Evolutionary conservation across 2,113 vertebrate genomes (phyloP), one percentile per base, ranked within the genome.

Genomic region (Genyomyrus donnyi): DNA sequence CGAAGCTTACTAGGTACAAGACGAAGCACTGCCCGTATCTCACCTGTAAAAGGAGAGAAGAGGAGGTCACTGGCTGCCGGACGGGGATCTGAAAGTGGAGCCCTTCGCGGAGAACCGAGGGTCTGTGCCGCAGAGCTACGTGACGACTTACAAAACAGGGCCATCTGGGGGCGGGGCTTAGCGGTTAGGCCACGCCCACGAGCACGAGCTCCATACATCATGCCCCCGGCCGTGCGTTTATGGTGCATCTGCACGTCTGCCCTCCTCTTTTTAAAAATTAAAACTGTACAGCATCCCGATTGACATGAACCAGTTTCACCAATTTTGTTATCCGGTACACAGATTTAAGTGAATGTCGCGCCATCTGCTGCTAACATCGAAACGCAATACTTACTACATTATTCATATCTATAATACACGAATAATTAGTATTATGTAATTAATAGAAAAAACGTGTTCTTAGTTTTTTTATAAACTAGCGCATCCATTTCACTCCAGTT

Each of bases 121-220:
- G 90, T 92, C 92, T 91, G 80, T 95, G 93, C 95, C 93, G 96
- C 96, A 96, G 92, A 91, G 95, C 94, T 94, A 96, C 96, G 95
- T 96, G 96, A 96, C 94, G 45, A 92, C 95, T 93, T 92, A 93
- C 80, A 92, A 94, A 93, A 94, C 31, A 31, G 90, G 89, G 9
- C 21, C 87, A 27, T 42, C 3, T 0, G 13, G 49, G 92, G 95
- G 95, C 91, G 94, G 93, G 31, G 93, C 91, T 24, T 4, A 56
- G 13, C 70, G 2, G 0, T 5, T 6, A 5, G 35, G 35, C 5
- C 74, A 80, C 74, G 74, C 74, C 74, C 35, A 80, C 10, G 15
- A 11, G 10, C 39, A 85, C 83, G 45, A 21, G 21, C 83, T 46
- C 83, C 3, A 24, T 21, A 11, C 42, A 24, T 48, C 19, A 24